Conservation (phyloP, 2,113 vertebrate genomes). For the Indri indri region DNA sequence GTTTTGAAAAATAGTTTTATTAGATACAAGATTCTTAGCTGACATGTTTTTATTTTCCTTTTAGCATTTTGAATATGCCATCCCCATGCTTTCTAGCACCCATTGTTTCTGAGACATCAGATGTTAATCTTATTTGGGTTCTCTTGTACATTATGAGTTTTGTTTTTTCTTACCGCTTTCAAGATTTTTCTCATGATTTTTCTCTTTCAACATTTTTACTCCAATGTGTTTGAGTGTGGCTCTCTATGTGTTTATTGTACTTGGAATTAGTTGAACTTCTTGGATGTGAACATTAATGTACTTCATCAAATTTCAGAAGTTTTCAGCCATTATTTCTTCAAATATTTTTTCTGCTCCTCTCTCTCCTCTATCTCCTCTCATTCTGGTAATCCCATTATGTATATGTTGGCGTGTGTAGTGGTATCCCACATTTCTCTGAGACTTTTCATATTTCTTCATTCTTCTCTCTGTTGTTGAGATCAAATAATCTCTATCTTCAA, state of each 20-base stretch:
- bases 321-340: neutral
- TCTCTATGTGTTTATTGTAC: neutral
- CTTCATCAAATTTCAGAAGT: slow-evolving; percentile 5
- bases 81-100: neutral
- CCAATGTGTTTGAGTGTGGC: neutral
- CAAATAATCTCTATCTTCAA: neutral
- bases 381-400: neutral
- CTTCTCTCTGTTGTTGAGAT: neutral
- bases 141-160: neutral
- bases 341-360: neutral
- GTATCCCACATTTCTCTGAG: neutral
- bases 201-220: slow-evolving; percentile 13
- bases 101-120: neutral
- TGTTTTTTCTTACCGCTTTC: neutral
- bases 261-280: neutral
- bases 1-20: neutral
- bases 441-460: neutral
- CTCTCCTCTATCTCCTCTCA: neutral
- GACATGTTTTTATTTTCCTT: neutral
- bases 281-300: neutral
- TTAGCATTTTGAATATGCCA: neutral
- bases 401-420: neutral
- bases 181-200: neutral
- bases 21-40: neutral
- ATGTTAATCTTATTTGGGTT: neutral